Conservation (phyloP, 2,113 vertebrate species). For the sheep (Ovis aries) region ARS-UI_Ramb_v3.0 NC_056056.1:44384001-44384500, state of each 20-base stretch:
- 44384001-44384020: not conserved
- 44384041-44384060: not conserved
- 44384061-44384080: not conserved
- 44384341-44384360: not conserved
- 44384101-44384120: not conserved
- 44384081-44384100: not conserved
- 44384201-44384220: not conserved
- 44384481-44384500: not conserved
- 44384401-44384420: not conserved
- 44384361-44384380: not conserved
- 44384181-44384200: not conserved
- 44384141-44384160: not conserved
- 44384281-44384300: not conserved
- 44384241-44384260: not conserved
- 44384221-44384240: not conserved
- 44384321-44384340: not conserved
- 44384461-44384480: slow-evolving; percentile 15
- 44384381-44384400: slow-evolving; percentile 26
- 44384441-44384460: not conserved
- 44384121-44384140: not conserved
- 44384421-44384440: not conserved
- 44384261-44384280: not conserved
- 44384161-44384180: not conserved
- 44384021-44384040: not conserved
- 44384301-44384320: not conserved